These are phyloP conservation scores for Pimephales promelas DNA, from an alignment of 2,113 vertebrate genomes.

Conservation along the genomic window DNA sequence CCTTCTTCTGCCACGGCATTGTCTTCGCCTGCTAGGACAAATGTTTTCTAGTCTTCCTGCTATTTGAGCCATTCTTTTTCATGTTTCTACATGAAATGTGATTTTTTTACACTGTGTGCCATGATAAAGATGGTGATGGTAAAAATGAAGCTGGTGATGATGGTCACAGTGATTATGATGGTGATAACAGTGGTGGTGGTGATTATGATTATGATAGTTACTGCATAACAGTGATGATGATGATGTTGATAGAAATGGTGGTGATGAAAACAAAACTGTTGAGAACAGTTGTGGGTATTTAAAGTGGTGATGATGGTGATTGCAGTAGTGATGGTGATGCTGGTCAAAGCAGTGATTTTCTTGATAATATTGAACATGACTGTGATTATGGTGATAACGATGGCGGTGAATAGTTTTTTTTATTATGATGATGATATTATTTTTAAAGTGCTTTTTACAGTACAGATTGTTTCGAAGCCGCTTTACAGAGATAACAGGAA, in stretches of 20 bases:
- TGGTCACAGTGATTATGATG: background rate
- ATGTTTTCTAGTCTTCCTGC: background rate
- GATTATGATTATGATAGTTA: background rate
- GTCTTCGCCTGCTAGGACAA: slow-evolving; percentile 15
- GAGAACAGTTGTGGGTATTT: background rate
- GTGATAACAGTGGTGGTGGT: background rate
- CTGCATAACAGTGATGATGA: background rate
- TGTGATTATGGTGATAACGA: background rate
- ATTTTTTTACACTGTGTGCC: background rate
- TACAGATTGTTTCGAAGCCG: too few species aligned
- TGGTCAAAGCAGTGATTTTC: background rate
- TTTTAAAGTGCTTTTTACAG: too few species aligned
- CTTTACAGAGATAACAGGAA: too few species aligned
- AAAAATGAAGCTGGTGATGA: background rate
- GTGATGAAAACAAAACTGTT: background rate
- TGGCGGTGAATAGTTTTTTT: background rate
- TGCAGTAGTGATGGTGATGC: background rate
- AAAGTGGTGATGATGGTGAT: background rate
- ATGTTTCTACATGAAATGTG: slow-evolving; percentile 2
- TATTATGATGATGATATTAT: background rate
- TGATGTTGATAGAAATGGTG: background rate
- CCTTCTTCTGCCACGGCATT: background rate
- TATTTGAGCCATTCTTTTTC: slow-evolving; percentile 16
- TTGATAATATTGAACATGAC: background rate
- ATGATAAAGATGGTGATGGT: background rate